Base-by-base conservation (phyloP, 2,113 vertebrate genomes). In the Sarotherodon lohbergeri region DNA sequence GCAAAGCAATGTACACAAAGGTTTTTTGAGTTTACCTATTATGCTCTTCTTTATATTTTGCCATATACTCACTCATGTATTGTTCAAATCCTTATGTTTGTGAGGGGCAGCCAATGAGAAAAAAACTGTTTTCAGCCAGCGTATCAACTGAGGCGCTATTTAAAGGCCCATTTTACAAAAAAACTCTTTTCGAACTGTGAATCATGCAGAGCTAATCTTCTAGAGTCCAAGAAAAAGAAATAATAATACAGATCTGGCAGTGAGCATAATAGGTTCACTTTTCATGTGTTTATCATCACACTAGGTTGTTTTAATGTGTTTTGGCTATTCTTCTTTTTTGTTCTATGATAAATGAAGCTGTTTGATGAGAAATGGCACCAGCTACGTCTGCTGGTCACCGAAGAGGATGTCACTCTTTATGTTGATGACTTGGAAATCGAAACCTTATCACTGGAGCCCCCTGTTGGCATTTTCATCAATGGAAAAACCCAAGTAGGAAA, bases 331-430 rank as follows among this genome's bases (percentile, higher is more conserved):
- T 83, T 22, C 39, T 13, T 85, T 80, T 14, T 81, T 90, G 22
- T 84, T 71, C 80, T 82, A 7, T 90, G 19, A 57, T 19, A 59
- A 84, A 78, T 98, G 95, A 96, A 85, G 32, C 92, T 99, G 54
- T 99, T 99, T 97, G 98, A 99, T 96, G 98, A 98, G 96, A 95
- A 89, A 73, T 99, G 98, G 98, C 98, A 99, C 95, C 98, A 99
- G 57, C 94, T 99, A 68, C 97, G 98, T 48, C 97, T 99, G 84
- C 93, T 99, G 91, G 97, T 99, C 92, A 98, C 98, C 7, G 98
- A 99, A 90, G 96, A 97, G 39, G 97, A 97, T 87, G 97, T 98
- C 32, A 98, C 98, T 24, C 96, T 99, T 27, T 98, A 98, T 89
- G 96, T 99, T 11, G 98, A 99, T 93, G 97, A 97, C 88, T 95